A percentile compares a stretch with the other conserved stretches of the same genome.
phyloP scores from a whole-genome alignment of 2,888 invertebrate species.

The Meiosimyza platycephala region DNA sequence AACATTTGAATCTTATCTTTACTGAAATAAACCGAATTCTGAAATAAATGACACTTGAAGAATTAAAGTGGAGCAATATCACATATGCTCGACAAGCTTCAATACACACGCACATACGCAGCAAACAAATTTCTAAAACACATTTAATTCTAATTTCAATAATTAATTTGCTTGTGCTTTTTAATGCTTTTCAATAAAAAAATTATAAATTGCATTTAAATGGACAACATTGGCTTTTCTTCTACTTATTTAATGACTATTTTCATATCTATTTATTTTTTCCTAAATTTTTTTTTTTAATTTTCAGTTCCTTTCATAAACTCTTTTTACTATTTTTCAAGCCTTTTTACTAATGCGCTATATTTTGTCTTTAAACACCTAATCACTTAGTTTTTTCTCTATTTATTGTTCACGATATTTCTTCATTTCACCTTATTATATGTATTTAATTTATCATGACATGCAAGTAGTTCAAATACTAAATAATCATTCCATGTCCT shows the following conservation, averaged over 20 bases:
- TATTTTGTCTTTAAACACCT: no score
- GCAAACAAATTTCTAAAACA: no score
- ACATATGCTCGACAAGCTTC: no score
- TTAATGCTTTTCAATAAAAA: conserved; percentile 20
- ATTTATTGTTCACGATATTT: no score
- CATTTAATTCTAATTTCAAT: not conserved
- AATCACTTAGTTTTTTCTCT: no score
- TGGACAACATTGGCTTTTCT: conserved; percentile 37
- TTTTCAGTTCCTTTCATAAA: not conserved
- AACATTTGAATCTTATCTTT: not conserved
- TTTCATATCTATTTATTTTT: not conserved
- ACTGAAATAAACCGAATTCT: not conserved
- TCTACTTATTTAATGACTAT: conserved; percentile 10
- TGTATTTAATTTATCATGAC: no score
- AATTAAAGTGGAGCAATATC: not conserved
- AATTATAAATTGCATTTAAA: conserved; percentile 13
- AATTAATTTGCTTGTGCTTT: conserved; percentile 44
- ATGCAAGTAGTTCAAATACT: no score
- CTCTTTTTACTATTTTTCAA: no score
- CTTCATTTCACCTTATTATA: no score
- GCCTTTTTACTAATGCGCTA: no score
- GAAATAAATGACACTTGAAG: not conserved
- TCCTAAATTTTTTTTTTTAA: not conserved
- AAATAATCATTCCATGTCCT: no score
- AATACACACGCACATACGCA: no score